phyloP scores from a whole-genome alignment of 2,888 invertebrate species.

The Plemyria rubiginata region DNA sequence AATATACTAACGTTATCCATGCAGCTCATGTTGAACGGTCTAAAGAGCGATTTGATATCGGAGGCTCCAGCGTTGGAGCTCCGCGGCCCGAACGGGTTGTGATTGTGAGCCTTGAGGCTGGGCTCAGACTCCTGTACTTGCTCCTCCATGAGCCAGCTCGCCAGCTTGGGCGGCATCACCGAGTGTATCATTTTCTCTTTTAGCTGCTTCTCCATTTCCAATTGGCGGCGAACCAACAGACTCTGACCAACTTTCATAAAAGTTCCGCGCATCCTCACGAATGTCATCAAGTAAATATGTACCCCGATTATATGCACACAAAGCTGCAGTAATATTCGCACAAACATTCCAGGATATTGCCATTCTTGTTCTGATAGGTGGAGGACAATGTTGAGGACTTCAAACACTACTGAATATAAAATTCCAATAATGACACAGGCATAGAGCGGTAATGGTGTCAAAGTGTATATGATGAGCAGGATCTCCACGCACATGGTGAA shows the following conservation, averaged over 20 bases:
- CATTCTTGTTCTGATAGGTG: conserved; percentile 80
- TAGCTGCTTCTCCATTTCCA: conserved; percentile 96
- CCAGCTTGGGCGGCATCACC: conserved; percentile 98
- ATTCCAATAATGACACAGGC: conserved; percentile 91
- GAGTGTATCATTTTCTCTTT: conserved; percentile 99
- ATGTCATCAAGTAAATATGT: conserved; percentile 96
- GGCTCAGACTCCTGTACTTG: conserved; percentile 86
- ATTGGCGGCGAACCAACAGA: conserved; percentile 93
- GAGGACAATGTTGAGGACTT: conserved; percentile 87
- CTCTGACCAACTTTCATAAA: conserved; percentile 99
- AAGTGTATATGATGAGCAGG: conserved; percentile 95
- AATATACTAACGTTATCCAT: conserved; percentile 98
- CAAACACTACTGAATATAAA: conserved; percentile 93
- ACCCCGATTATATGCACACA: conserved; percentile 96
- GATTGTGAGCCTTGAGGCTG: conserved; percentile 77
- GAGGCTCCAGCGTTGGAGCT: conserved; percentile 84
- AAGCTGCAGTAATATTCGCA: conserved; percentile 92
- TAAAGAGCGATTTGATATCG: conserved; percentile 92
- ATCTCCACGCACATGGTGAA: conserved; percentile 94
- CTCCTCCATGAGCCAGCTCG: conserved; percentile 92
- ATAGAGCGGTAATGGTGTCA: conserved; percentile 96
- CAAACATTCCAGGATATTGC: conserved; percentile 85
- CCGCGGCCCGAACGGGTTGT: conserved; percentile 72
- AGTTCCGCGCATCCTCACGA: conserved; percentile 96
- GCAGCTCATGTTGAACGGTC: conserved; percentile 98